Evolutionary conservation across 2,797 vertebrate species (phyloP).

Genomic region (Neosilurus hyrtlii): DNA sequence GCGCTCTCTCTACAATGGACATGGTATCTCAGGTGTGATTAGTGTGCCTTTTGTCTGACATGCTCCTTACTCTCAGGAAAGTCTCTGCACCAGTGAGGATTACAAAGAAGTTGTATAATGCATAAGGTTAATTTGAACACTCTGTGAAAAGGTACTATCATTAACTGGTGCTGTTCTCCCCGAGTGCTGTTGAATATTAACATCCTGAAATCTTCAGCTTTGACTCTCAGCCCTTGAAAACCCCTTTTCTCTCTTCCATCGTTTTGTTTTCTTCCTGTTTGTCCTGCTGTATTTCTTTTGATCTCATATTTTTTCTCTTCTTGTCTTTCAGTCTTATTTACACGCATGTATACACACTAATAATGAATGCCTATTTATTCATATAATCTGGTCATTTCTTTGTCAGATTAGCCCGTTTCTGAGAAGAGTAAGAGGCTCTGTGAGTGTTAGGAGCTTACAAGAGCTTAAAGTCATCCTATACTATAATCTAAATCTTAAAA

Average conservation of each 20-base stretch:
- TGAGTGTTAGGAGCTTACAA: slow-evolving; percentile 4
- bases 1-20: background rate
- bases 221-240: slow-evolving; percentile 61
- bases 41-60: background rate
- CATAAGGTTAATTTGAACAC: slow-evolving; percentile 21
- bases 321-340: background rate
- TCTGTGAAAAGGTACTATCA: slow-evolving; percentile 20
- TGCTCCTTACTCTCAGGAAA: background rate
- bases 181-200: slow-evolving; percentile 54
- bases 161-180: slow-evolving; percentile 23
- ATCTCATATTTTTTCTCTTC: background rate
- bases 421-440: background rate
- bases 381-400: slow-evolving; percentile 1
- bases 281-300: background rate
- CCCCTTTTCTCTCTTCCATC: slow-evolving; percentile 44
- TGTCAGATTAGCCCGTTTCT: background rate
- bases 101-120: slow-evolving; percentile 12
- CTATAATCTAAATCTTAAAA: background rate
- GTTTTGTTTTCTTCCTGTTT: background rate
- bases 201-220: slow-evolving; percentile 64
- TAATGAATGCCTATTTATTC: background rate
- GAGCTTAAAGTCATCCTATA: background rate
- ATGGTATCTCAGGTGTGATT: background rate
- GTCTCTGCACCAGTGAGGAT: background rate
- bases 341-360: background rate